Evolutionary conservation across 2,888 invertebrate genomes (phyloP).

Genomic region (Sinhomidia bicolor): DNA sequence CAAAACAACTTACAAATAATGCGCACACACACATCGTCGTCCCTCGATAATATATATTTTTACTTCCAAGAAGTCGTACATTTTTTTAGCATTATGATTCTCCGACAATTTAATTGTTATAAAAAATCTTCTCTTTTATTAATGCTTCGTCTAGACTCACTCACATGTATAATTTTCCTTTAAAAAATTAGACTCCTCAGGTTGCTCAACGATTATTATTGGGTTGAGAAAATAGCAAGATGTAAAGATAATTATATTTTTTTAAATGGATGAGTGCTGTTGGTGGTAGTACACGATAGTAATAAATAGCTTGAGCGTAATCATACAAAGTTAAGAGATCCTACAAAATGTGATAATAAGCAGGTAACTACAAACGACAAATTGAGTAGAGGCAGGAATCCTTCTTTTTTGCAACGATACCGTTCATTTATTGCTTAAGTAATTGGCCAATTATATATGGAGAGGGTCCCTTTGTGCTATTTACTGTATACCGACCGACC

Average conservation of each 20-base stretch:
- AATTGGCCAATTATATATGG: constrained; percentile 49
- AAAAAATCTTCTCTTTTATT: constrained; percentile 48
- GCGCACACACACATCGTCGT: constrained; percentile 20
- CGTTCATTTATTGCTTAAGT: constrained; percentile 56
- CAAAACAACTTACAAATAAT: constrained; percentile 14
- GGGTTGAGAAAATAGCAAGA: constrained; percentile 47
- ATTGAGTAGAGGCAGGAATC: constrained; percentile 26
- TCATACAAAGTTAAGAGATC: constrained; percentile 35
- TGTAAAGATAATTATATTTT: constrained; percentile 41
- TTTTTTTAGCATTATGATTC: constrained; percentile 59
- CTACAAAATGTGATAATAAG: constrained; percentile 35
- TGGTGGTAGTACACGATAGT: background rate
- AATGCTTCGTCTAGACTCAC: constrained; percentile 61
- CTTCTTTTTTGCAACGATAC: constrained; percentile 31
- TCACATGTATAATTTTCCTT: constrained; percentile 49
- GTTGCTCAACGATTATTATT: constrained; percentile 27
- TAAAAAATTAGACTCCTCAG: constrained; percentile 21
- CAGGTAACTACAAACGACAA: constrained; percentile 20
- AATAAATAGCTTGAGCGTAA: background rate
- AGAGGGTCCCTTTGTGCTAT: constrained; percentile 22
- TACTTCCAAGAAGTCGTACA: constrained; percentile 64
- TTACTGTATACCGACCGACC: background rate
- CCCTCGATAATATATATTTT: background rate
- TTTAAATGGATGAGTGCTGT: constrained; percentile 12
- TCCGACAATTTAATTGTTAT: constrained; percentile 65